Conservation (phyloP, 2,797 vertebrate genomes). For the Amazona finschi region DNA sequence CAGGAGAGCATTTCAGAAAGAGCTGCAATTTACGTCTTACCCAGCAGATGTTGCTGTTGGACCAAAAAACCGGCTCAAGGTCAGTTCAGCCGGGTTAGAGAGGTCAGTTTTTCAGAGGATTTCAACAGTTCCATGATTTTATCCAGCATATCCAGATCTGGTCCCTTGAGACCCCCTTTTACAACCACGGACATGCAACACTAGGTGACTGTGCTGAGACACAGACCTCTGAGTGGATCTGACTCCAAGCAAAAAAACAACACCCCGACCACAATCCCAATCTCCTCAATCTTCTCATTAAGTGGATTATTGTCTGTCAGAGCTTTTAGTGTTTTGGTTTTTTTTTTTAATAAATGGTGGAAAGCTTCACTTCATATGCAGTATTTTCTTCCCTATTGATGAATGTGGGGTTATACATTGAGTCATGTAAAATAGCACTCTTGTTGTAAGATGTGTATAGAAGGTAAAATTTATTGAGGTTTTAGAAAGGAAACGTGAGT, state of each 20-base stretch:
- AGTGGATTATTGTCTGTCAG: background rate
- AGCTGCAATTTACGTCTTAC: background rate
- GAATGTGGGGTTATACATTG: background rate
- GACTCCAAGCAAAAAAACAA: background rate
- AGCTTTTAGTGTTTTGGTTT: background rate
- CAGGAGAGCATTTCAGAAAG: background rate
- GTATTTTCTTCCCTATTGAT: background rate
- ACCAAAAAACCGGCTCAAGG: background rate
- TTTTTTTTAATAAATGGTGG: background rate
- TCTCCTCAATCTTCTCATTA: background rate
- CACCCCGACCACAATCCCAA: background rate
- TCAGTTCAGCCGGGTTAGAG: background rate
- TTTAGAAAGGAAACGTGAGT: background rate
- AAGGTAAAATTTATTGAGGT: background rate
- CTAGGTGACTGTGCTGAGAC: background rate
- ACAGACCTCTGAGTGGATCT: background rate
- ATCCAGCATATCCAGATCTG: background rate
- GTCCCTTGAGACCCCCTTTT: background rate
- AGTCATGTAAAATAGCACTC: background rate
- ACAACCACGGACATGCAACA: background rate
- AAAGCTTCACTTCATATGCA: background rate
- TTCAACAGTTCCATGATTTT: background rate
- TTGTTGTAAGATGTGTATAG: background rate
- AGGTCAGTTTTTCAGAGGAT: background rate
- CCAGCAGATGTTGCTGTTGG: constrained; percentile 65